Evolutionary conservation across 2,888 invertebrate species (phyloP), one percentile per base, ranked within the genome.

Genomic region (Alentia gelatinosa): DNA sequence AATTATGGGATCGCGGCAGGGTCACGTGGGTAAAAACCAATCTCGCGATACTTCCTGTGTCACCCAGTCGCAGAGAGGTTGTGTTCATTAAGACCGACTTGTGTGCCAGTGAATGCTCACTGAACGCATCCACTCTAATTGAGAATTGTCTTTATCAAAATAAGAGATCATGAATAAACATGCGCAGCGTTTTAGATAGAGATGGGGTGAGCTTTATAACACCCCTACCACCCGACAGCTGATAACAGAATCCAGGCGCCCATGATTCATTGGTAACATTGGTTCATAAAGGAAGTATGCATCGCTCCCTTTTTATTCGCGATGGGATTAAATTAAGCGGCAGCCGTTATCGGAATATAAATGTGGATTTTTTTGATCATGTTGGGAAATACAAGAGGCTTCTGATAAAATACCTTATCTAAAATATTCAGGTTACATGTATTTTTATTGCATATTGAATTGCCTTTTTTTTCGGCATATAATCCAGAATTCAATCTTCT

Each of bases 11-110:
- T 86, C 15, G 26, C 26, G 30, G 7, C 33, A 30, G n/a, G 86
- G 86, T 86, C 86, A 86, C 86, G 50, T 86, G 86, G 42, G 74
- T 33, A 74, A 33, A 26, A 74, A 33, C 30, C 74, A 74, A 74
- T 26, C 33, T 33, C 26, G 30, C 12, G 74, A 74, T 74, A 74
- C 30, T 15, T 26, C 30, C 47, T 12, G 47, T 19, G 47, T n/a
- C n/a, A n/a, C n/a, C n/a, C n/a, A n/a, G n/a, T n/a, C n/a, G n/a
- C n/a, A n/a, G n/a, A n/a, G n/a, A n/a, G n/a, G n/a, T n/a, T n/a
- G n/a, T n/a, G n/a, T n/a, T n/a, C n/a, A n/a, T n/a, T n/a, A n/a
- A n/a, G n/a, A n/a, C n/a, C n/a, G n/a, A n/a, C n/a, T n/a, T n/a
- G n/a, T n/a, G n/a, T 56, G n/a, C n/a, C 23, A 56, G 23, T 56